Conservation (phyloP, 2,113 vertebrate species). For the Acanthisitta chloris region DNA sequence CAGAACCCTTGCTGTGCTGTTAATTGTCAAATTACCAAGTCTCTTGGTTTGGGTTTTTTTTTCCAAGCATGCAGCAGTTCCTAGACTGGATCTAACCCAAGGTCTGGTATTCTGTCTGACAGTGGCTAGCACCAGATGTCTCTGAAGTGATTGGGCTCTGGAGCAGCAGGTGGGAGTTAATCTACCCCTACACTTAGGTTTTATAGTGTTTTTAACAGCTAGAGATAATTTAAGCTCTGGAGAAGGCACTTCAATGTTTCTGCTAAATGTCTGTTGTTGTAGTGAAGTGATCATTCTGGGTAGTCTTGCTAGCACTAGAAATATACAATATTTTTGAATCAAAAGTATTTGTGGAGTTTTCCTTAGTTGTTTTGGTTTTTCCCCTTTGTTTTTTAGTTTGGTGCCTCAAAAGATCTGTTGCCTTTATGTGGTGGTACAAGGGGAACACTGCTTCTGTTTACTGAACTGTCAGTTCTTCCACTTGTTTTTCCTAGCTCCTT, state of each 20-base stretch:
- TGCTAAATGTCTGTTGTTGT: background rate
- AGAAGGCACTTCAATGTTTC: background rate
- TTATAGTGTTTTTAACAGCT: background rate
- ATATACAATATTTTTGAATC: background rate
- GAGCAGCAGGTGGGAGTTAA: background rate
- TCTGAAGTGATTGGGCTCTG: background rate
- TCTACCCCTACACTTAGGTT: background rate
- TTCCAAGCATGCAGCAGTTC: background rate
- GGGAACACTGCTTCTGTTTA: background rate
- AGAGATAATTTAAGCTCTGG: background rate
- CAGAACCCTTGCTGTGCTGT: background rate
- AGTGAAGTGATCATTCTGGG: background rate
- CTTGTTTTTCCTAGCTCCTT: background rate
- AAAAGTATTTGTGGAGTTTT: background rate
- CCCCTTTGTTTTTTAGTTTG: background rate
- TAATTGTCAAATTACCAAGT: background rate
- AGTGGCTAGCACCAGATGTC: background rate
- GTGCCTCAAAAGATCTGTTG: background rate
- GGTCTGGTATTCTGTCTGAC: background rate
- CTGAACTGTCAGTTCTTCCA: background rate
- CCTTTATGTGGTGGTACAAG: background rate
- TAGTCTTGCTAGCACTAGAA: background rate
- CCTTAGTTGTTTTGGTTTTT: accelerated
- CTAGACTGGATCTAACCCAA: background rate
- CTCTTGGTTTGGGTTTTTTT: slow-evolving; percentile 6